Evolutionary conservation across 2,797 vertebrate genomes (phyloP).

Genomic region (Lepus townsendii): DNA sequence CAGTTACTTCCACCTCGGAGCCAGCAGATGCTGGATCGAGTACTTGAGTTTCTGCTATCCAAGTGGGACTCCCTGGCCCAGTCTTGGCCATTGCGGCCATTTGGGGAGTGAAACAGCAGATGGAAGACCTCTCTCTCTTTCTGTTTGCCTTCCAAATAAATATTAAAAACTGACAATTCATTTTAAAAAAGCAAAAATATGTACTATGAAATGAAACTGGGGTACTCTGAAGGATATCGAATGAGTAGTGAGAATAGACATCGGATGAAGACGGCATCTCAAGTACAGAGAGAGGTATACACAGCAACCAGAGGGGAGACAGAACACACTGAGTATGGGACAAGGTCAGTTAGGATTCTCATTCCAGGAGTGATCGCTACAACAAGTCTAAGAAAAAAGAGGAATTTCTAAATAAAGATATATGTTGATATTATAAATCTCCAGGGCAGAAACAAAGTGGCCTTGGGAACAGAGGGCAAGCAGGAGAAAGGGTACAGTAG

Average conservation of each 20-base stretch:
- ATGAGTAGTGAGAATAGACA: background rate
- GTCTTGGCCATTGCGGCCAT: too few relatives aligned
- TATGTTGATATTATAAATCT: background rate
- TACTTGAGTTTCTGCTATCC: too few relatives aligned
- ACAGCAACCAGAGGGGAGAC: background rate
- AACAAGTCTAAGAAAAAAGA: background rate
- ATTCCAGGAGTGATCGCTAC: background rate
- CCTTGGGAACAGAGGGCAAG: background rate
- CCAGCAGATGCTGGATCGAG: too few relatives aligned
- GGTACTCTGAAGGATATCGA: background rate
- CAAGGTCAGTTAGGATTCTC: too few relatives aligned
- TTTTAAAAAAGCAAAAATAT: background rate
- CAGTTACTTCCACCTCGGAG: background rate
- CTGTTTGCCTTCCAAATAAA: too few relatives aligned
- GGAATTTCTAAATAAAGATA: background rate
- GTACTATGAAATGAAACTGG: background rate
- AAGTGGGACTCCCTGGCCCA: too few relatives aligned
- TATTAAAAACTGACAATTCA: too few relatives aligned
- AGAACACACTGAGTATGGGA: rapidly evolving
- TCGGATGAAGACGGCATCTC: background rate
- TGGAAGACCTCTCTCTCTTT: too few relatives aligned
- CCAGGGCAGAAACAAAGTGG: background rate
- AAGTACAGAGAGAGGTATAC: background rate
- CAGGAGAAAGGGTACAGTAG: rapidly evolving
- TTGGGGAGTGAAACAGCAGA: too few relatives aligned